Conservation (phyloP, 2,113 vertebrate genomes). For the Platysternon megacephalum region DNA sequence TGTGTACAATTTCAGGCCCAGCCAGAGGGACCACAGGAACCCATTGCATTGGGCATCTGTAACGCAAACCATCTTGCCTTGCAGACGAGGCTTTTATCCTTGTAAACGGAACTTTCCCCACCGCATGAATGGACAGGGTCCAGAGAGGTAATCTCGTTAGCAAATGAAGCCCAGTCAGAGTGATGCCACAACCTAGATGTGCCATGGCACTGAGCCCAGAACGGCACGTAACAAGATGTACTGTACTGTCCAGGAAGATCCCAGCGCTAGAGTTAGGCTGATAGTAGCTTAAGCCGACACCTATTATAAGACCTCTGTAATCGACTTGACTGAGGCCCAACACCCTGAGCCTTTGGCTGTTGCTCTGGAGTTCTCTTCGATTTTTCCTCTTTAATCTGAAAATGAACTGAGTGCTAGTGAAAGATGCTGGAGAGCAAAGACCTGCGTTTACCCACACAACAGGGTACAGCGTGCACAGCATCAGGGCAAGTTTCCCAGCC, state of each 20-base stretch:
- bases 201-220: not conserved
- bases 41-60: fast-evolving
- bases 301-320: fast-evolving
- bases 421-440: not conserved
- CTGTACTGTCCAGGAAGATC: not conserved
- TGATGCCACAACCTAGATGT: not conserved
- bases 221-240: not conserved
- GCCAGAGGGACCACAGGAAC: not conserved
- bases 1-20: not conserved
- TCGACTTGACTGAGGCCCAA: fast-evolving
- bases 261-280: not conserved
- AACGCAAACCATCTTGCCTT: fast-evolving
- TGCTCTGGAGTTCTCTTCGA: fast-evolving
- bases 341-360: fast-evolving
- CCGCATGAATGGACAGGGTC: not conserved
- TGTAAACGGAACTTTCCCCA: not conserved
- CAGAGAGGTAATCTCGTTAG: not conserved
- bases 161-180: not conserved
- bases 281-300: fast-evolving
- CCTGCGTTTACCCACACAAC: not conserved
- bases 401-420: not conserved
- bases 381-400: not conserved
- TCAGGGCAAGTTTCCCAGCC: fast-evolving
- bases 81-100: not conserved
- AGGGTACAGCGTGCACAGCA: not conserved